phyloP scores from a whole-genome alignment of 1,140 invertebrate species.

The Caenorhabditis remanei region DNA sequence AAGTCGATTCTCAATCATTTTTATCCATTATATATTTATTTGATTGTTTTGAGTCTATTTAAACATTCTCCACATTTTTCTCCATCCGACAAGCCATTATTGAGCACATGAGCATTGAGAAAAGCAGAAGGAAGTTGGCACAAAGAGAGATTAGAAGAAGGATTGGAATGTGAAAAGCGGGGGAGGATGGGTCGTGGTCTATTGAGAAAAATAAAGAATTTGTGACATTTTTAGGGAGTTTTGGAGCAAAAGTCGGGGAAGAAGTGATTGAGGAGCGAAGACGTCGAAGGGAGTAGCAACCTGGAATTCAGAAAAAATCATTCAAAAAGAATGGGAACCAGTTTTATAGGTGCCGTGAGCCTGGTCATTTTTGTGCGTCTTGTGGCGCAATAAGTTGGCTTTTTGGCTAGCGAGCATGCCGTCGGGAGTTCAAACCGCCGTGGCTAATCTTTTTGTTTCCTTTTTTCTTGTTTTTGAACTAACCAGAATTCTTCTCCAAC shows the following conservation, averaged over 20 bases:
- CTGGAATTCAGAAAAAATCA: not conserved
- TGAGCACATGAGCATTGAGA: constrained; percentile 40
- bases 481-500: constrained; percentile 56
- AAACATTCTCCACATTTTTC: not conserved
- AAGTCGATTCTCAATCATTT: no score
- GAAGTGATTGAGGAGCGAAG: constrained; percentile 11
- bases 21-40: not conserved
- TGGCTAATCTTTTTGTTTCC: no score
- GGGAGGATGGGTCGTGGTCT: constrained; percentile 14
- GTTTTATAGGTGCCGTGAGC: not conserved
- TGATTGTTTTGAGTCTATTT: not conserved
- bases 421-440: no score
- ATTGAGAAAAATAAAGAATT: constrained; percentile 29
- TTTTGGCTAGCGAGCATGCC: no score
- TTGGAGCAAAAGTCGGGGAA: not conserved
- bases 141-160: constrained; percentile 49
- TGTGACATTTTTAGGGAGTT: not conserved
- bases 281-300: constrained; percentile 5
- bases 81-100: constrained; percentile 38
- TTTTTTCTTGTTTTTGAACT: not conserved
- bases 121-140: constrained; percentile 46
- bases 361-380: no score
- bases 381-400: no score
- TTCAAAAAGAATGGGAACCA: not conserved
- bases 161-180: constrained; percentile 23